These are phyloP conservation scores for Eupithecia dodoneata DNA, from an alignment of 2,888 invertebrate genomes.

Conservation along the genomic window DNA sequence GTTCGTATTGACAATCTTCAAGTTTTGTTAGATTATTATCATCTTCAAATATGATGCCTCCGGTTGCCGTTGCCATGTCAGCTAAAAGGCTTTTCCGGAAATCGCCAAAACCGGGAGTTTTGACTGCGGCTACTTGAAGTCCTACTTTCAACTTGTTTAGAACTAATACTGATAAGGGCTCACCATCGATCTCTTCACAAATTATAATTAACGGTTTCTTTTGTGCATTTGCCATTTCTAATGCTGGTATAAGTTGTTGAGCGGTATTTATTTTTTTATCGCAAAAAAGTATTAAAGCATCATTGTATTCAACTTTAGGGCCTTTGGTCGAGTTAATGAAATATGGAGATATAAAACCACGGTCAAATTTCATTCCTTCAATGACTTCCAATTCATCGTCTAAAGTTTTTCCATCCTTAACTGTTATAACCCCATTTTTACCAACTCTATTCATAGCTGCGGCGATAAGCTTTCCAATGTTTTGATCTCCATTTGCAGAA, in stretches of 20 bases:
- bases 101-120: slow-evolving; percentile 98
- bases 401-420: slow-evolving; percentile 99
- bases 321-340: slow-evolving; percentile 99
- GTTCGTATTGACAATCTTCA: slow-evolving; percentile 92
- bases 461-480: slow-evolving; percentile 96
- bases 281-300: slow-evolving; percentile 94
- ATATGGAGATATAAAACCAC: slow-evolving; percentile 99
- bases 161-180: slow-evolving; percentile 95
- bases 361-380: slow-evolving; percentile 99
- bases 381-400: slow-evolving; percentile 96
- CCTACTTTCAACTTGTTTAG: slow-evolving; percentile 95
- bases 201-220: slow-evolving; percentile 97
- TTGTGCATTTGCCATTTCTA: slow-evolving; percentile 96
- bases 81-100: slow-evolving; percentile 93
- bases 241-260: slow-evolving; percentile 96
- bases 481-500: slow-evolving; percentile 97
- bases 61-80: slow-evolving; percentile 96
- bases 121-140: slow-evolving; percentile 96
- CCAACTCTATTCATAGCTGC: slow-evolving; percentile 98
- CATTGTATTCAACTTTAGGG: slow-evolving; percentile 98
- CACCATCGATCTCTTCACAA: slow-evolving; percentile 97
- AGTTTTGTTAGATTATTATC: slow-evolving; percentile 94
- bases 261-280: slow-evolving; percentile 99
- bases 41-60: slow-evolving; percentile 96
- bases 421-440: slow-evolving; percentile 98